These are phyloP conservation scores for Anhinga anhinga DNA, from an alignment of 2,113 vertebrate genomes.

Conservation along the genomic window DNA sequence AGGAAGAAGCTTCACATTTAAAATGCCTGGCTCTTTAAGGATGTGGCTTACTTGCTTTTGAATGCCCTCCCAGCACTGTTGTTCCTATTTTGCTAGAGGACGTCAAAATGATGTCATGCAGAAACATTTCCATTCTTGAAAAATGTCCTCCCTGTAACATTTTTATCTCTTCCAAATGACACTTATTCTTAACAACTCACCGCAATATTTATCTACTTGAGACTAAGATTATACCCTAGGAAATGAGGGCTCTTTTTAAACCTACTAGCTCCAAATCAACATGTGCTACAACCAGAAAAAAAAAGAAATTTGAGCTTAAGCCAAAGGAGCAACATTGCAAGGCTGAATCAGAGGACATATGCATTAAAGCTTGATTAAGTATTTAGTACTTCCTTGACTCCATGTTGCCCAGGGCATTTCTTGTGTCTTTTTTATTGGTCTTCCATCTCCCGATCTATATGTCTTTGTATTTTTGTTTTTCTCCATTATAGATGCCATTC, in stretches of 20 bases:
- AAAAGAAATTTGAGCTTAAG: neutral
- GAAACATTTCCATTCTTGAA: neutral
- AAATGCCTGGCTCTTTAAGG: neutral
- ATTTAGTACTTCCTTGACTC: neutral
- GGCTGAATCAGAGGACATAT: neutral
- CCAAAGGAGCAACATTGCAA: neutral
- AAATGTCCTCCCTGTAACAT: neutral
- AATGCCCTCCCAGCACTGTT: neutral
- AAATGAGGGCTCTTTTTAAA: constrained; percentile 14
- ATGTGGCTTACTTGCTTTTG: neutral
- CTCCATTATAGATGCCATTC: neutral
- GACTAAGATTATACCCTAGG: neutral
- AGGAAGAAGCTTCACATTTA: neutral
- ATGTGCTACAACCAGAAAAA: neutral
- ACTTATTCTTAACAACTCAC: constrained; percentile 21
- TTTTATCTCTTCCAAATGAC: neutral
- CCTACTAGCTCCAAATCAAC: neutral
- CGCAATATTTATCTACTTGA: constrained; percentile 14
- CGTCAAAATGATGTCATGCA: neutral
- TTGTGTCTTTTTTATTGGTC: neutral
- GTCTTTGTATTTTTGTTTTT: neutral
- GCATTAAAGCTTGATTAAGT: constrained; percentile 28
- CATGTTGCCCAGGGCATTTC: neutral
- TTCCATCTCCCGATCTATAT: neutral
- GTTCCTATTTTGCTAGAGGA: neutral